Conservation (phyloP, 1,140 invertebrate species). For the Atta texana region DNA sequence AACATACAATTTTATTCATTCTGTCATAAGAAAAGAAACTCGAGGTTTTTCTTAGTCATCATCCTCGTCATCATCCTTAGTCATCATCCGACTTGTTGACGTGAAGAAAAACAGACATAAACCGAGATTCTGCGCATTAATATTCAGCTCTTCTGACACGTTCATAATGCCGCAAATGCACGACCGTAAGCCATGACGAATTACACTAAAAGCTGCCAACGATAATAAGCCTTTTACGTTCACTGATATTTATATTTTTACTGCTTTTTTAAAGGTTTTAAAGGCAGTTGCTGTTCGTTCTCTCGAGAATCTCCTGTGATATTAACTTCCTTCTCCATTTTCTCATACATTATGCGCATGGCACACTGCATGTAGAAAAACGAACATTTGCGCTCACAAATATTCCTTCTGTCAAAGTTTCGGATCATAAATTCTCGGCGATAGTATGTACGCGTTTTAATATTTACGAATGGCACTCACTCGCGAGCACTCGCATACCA, state of each 20-base stretch:
- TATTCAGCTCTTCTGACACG: constrained; percentile 27
- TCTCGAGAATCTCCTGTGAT: neutral
- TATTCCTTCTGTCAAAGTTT: constrained; percentile 19
- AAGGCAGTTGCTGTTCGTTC: neutral
- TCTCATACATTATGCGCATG: neutral
- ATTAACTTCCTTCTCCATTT: neutral
- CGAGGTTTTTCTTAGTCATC: neutral
- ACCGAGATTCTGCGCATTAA: constrained; percentile 10
- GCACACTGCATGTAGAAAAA: neutral
- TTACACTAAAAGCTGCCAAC: constrained; percentile 14
- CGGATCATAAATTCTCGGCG: constrained; percentile 19
- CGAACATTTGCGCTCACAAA: neutral
- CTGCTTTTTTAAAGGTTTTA: neutral
- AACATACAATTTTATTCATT: constrained; percentile 38
- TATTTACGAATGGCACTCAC: constrained; percentile 24
- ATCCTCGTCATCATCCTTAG: neutral
- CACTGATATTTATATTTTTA: neutral
- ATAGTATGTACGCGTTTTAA: constrained; percentile 28
- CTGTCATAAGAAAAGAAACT: neutral
- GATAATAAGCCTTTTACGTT: neutral
- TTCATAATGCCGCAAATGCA: constrained; percentile 25
- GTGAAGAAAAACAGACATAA: constrained; percentile 6
- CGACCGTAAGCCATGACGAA: neutral
- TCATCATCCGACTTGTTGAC: constrained; percentile 3
- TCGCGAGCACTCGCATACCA: neutral